These are phyloP conservation scores for Spilogale gracilis DNA, from an alignment of 2,113 vertebrate species.

Conservation along the genomic window DNA sequence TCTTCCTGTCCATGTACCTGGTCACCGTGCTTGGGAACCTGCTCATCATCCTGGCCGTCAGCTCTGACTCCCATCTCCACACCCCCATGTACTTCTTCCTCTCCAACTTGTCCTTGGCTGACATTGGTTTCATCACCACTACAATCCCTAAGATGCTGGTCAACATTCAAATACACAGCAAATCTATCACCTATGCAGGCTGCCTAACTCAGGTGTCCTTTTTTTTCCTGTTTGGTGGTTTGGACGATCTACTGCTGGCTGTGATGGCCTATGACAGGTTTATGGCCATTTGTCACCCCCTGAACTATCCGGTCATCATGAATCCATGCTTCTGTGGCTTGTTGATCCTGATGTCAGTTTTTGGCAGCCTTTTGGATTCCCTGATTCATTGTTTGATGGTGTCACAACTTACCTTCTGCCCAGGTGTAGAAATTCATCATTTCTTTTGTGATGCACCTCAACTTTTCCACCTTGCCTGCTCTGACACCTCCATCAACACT, in stretches of 20 bases:
- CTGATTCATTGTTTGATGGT: background rate
- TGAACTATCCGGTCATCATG: background rate
- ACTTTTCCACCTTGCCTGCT: background rate
- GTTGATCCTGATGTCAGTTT: background rate
- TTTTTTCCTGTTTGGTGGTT: background rate
- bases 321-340: background rate
- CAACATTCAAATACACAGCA: background rate
- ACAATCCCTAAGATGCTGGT: background rate
- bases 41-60: background rate
- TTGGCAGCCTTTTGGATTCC: background rate
- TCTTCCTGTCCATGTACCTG: slow-evolving; percentile 9
- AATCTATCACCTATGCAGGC: background rate
- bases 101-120: background rate
- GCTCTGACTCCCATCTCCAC: background rate
- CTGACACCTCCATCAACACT: background rate
- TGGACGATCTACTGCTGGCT: background rate
- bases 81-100: slow-evolving; percentile 18
- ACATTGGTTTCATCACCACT: background rate
- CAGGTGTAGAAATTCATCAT: background rate
- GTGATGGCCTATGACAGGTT: background rate
- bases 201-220: background rate
- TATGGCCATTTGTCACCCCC: background rate
- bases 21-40: background rate
- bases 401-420: background rate
- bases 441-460: background rate